Evolutionary conservation across 2,888 invertebrate species (phyloP), one percentile per base, ranked within the genome.

Genomic region (Tetragnatha montana): DNA sequence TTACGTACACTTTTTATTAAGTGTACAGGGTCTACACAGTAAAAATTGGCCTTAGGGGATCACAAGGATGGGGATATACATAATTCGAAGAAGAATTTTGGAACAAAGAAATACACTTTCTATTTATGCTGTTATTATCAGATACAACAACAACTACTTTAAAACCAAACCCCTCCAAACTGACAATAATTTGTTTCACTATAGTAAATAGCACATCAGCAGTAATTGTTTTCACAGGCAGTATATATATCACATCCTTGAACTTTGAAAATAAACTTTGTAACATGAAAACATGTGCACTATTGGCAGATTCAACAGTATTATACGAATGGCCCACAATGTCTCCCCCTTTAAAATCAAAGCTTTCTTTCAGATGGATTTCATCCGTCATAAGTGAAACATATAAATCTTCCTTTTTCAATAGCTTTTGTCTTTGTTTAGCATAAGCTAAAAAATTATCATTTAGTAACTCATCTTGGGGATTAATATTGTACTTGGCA

Each of bases 101-200:
- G 69, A 70, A 81, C 10, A 35, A 21, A 7, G 68, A 69, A 7
- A 81, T 60, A 35, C 81, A 70, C 69, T 81, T 81, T 81, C 81
- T 60, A 21, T 81, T 81, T 49, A 81, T 81, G 12, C 69, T 70
- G 35, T 81, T 81, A 47, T 81, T 81, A 47, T 60, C 81, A 6
- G 69, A 69, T 3, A 81, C 81, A 70, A 81, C 22, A 2, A 22
- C 68, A 8, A 81, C 70, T 8, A 51, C 51, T 12, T 51, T 51
- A 51, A 51, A 70, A 60, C 81, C 78, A 49, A 76, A 49, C 10
- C n/a, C 8, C 10, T 47, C 78, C 47, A 76, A 76, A 50, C 19
- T n/a, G 17, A 76, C 6, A 6, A 76, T 35, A n/a, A 76, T 76
- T 76, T 76, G 22, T 50, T 76, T 76, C 2, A 76, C 12, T 22